Evolutionary conservation across 2,797 vertebrate species (phyloP), one percentile per base, ranked within the genome.

Genomic region (Liasis olivaceus): DNA sequence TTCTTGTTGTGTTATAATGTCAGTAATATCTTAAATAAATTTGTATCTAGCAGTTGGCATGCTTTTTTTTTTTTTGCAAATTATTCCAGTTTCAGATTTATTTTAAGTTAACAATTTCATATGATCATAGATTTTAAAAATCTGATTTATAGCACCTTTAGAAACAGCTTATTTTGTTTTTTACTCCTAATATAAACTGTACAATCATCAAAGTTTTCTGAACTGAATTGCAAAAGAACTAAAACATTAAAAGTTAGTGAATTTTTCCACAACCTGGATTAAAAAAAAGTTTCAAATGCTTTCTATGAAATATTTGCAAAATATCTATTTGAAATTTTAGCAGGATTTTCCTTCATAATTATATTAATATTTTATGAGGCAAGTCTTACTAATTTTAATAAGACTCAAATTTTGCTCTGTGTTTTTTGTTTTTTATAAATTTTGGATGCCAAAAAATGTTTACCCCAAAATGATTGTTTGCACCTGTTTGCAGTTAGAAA

Each of bases 1-100:
- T 92, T 42, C 85, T 90, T 62, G 17, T 60, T 95, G 12, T 81
- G 28, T 62, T 92, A 72, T 85, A 87, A 90, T 86, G 91, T 92
- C 56, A 93, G 22, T 93, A 95, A 77, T 51, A 47, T 1, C 17
- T 89, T 42, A 94, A 90, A 93, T 0, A 64, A 22, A 54, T 93
- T 66, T 36, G 91, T 92, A 77, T 12, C 4, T 94, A 60, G 89
- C 93, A 89, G 24, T 13, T 66, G 22, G 26, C 87, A 20, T 28
- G 14, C 66, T 77, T 86, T 85, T 84, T 24, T 42, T 42, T 42
- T 42, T 90, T 24, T 81, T 88, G 20, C 1, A 63, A 36, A 9
- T n/a, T 69, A 28, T 54, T 2, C 1, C 15, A 77, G 91, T 28
- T 2, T 13, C 92, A 92, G 2, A 89, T 20, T 93, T 91, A 91